Percentiles rank a stretch among this genome's conserved stretches.
These are phyloP conservation scores for Temnopleurus reevesii DNA, from an alignment of 53 echinoderm and acorn worm species.

Conservation along the genomic window DNA sequence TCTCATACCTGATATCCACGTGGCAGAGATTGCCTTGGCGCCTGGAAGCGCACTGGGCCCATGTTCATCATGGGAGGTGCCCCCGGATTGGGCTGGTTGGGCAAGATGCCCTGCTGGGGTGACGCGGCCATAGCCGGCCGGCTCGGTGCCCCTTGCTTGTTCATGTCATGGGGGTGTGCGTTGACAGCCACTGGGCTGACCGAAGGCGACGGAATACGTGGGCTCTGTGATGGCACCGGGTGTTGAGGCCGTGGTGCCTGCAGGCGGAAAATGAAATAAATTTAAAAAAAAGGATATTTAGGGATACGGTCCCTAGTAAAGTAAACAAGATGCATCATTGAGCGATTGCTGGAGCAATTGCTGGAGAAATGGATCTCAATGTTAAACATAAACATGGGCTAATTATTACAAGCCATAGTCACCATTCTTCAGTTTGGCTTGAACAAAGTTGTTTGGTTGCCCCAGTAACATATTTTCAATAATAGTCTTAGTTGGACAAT, in stretches of 20 bases:
- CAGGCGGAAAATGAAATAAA: not conserved
- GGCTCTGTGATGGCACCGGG: constrained; percentile 73
- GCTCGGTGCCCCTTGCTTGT: constrained; percentile 84
- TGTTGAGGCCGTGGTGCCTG: constrained; percentile 79
- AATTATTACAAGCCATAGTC: no score
- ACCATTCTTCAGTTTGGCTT: no score
- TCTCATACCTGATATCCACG: constrained; percentile 5
- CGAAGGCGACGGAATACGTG: constrained; percentile 80
- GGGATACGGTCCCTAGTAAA: no score
- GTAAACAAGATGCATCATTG: no score
- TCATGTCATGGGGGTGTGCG: constrained; percentile 90
- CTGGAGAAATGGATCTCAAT: no score
- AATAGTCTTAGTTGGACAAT: no score
- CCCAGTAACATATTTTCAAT: no score
- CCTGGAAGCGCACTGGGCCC: not conserved
- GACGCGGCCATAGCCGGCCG: constrained; percentile 80
- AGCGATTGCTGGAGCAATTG: no score
- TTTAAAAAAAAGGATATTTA: no score
- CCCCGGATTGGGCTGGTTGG: constrained; percentile 38
- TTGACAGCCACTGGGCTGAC: constrained; percentile 76
- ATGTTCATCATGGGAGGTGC: constrained; percentile 30
- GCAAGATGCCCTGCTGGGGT: constrained; percentile 73
- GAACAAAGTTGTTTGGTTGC: no score
- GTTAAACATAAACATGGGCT: no score
- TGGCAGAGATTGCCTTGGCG: not conserved